Evolutionary conservation across 2,113 vertebrate genomes (phyloP).

Genomic region (Hydrolagus affinis): DNA sequence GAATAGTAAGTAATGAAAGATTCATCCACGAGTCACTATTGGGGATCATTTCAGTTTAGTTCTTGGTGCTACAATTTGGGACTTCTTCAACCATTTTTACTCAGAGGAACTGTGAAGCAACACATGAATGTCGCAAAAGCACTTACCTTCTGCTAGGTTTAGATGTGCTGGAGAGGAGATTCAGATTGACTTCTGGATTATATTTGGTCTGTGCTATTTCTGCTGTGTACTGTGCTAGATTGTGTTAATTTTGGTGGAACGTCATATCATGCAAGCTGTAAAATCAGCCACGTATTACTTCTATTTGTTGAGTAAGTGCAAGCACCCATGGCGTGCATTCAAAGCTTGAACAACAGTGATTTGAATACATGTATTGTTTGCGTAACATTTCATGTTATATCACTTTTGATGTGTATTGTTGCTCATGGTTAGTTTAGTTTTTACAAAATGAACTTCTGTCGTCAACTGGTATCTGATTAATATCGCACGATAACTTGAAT

Average conservation of each 20-base stretch:
- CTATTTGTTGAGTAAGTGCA: background rate
- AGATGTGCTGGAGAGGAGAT: background rate
- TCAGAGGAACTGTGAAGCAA: background rate
- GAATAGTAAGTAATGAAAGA: no score
- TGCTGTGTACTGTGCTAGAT: background rate
- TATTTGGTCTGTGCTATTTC: background rate
- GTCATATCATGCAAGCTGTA: background rate
- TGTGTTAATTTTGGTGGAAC: background rate
- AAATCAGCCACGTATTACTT: background rate
- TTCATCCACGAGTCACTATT: no score
- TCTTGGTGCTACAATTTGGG: background rate
- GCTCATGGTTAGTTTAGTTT: background rate
- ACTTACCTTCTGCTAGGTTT: background rate
- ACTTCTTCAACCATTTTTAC: background rate
- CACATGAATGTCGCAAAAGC: background rate
- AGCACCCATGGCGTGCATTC: background rate
- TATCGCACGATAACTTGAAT: background rate
- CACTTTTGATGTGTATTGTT: background rate
- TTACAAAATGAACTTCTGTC: background rate
- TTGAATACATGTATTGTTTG: constrained; percentile 4
- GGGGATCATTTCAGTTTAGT: background rate
- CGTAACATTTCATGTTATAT: background rate
- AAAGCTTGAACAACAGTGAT: background rate
- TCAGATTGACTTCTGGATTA: background rate
- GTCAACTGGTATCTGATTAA: background rate